Conservation (phyloP, 2,797 vertebrate genomes). For the Pristis pectinata region DNA sequence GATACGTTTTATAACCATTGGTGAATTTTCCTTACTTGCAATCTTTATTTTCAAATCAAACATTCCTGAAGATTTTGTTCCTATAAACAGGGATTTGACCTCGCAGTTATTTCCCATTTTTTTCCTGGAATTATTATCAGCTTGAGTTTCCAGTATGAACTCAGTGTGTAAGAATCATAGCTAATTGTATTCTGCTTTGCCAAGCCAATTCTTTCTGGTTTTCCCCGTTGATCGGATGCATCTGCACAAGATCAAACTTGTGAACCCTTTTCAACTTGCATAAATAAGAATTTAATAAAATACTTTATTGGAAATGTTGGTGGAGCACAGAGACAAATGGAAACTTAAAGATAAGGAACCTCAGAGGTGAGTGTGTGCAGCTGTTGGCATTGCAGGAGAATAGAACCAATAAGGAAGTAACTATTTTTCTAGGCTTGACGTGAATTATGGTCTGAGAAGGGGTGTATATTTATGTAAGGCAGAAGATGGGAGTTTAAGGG, state of each 20-base stretch:
- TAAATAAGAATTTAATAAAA: conserved; percentile 36
- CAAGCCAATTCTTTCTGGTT: conserved; percentile 56
- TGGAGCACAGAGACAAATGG: conserved; percentile 71
- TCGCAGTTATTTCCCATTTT: conserved; percentile 54
- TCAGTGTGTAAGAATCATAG: conserved; percentile 53
- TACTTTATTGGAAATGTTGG: conserved; percentile 47
- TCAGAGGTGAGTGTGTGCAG: conserved; percentile 73
- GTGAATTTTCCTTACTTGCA: conserved; percentile 22
- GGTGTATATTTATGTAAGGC: conserved; percentile 97
- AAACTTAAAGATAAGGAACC: conserved; percentile 76
- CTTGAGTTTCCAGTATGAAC: conserved; percentile 52
- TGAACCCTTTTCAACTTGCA: conserved; percentile 52
- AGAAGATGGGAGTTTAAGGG: conserved; percentile 80
- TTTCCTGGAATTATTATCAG: conserved; percentile 53
- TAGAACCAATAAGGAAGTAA: conserved; percentile 97
- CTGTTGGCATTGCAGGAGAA: conserved; percentile 78
- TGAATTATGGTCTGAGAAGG: conserved; percentile 80
- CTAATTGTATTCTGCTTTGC: conserved; percentile 60
- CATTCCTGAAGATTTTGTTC: conserved; percentile 28
- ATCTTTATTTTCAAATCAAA: conserved; percentile 43
- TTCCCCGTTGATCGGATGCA: conserved; percentile 59
- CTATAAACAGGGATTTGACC: conserved; percentile 48
- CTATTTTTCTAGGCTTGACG: conserved; percentile 88
- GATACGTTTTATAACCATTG: not conserved
- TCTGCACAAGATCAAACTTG: conserved; percentile 67